Evolutionary conservation across 2,797 vertebrate species (phyloP), one percentile per base, ranked within the genome.

Genomic region (Channa striata): DNA sequence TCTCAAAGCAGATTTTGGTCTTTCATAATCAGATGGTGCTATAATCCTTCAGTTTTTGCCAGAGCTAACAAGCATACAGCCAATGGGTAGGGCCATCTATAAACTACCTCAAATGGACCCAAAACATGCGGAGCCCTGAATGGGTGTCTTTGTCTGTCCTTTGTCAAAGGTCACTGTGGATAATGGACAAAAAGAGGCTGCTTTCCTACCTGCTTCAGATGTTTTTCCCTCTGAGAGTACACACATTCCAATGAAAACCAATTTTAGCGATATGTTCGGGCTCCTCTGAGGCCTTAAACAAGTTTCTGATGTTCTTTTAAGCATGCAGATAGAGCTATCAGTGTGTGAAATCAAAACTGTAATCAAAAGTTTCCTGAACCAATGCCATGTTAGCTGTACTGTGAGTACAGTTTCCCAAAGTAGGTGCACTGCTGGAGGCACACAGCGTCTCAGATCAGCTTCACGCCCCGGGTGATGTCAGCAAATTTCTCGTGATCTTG

Each of bases 11-110:
- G 73, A 80, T 78, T 77, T 74, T 16, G 57, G 34, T 59, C 33
- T 52, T 59, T 64, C 33, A 67, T 51, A 61, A 61, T 82, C 72
- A 63, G 49, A 72, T 25, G 25, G 48, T 44, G 16, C 37, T 14
- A 56, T 77, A 80, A 83, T 84, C 78, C 63, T 52, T 49, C 52
- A 52, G 56, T 58, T 74, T 62, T 21, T 75, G 40, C 33, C 37
- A 40, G 30, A 58, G 48, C 50, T 58, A 62, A 80, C 61, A 71
- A 33, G n/a, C 25, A 59, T 39, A 51, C 47, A 56, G 52, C 46
- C 43, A 56, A 65, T 12, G 8, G 10, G 11, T 57, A 47, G 1
- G 3, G 58, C 23, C 8, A 1, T n/a, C 17, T 21, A 36, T 19
- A 10, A 2, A 51, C 51, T 52, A 30, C 51, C 58, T 48, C 46